Conservation (phyloP, 2,888 invertebrate genomes). For the Scaptomyza parva region DNA sequence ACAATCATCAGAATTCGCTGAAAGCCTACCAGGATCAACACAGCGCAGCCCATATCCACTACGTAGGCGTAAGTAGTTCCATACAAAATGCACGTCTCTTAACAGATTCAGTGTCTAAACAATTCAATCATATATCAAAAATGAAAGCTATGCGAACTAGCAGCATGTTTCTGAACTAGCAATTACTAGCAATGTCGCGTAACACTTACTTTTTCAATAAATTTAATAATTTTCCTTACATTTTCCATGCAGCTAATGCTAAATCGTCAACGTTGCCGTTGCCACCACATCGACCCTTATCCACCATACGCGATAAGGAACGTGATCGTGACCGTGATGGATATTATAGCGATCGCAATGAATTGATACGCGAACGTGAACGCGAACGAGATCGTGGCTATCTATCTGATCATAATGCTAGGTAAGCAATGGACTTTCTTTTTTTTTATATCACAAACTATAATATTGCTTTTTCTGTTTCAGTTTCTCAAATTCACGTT, state of each 20-base stretch:
- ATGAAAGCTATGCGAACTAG: conserved; percentile 2
- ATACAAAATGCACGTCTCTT: conserved; percentile 59
- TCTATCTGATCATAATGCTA: conserved; percentile 91
- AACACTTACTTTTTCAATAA: background rate
- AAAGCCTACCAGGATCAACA: conserved; percentile 93
- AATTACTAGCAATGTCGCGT: conserved; percentile 2
- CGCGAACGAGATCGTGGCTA: conserved; percentile 91
- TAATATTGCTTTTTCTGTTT: background rate
- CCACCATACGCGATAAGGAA: conserved; percentile 86
- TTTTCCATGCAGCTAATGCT: conserved; percentile 87
- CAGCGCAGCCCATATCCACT: conserved; percentile 94
- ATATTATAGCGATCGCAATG: conserved; percentile 95
- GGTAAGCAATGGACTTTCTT: conserved; percentile 84
- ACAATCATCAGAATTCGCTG: conserved; percentile 90
- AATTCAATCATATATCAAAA: conserved; percentile 9
- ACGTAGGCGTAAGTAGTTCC: conserved; percentile 91
- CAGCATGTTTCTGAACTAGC: conserved; percentile 24
- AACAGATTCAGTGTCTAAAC: conserved; percentile 34
- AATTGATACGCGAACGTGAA: conserved; percentile 91
- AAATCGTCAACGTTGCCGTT: conserved; percentile 93
- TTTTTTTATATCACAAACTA: background rate
- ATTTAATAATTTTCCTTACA: background rate
- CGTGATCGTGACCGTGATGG: conserved; percentile 91
- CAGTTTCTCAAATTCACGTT: conserved; percentile 87
- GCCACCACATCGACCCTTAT: conserved; percentile 89